Conservation (phyloP, 2,888 invertebrate genomes). For the Machimus rusticus region DNA sequence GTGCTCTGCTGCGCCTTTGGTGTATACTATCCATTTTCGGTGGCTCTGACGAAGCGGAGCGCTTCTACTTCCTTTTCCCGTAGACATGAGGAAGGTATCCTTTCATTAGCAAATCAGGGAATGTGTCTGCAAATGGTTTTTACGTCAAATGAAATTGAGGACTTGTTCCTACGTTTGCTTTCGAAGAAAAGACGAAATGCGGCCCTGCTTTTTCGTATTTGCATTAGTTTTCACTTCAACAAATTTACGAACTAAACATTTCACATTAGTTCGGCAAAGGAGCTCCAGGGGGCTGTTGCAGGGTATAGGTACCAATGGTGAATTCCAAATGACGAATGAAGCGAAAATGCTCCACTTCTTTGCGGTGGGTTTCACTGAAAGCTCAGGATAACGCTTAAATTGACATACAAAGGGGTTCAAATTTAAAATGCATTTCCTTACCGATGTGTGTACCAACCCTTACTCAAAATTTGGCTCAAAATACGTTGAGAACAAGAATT, state of each 20-base stretch:
- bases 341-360: slow-evolving; percentile 23
- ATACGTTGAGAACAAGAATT: not conserved
- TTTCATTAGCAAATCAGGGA: slow-evolving; percentile 35
- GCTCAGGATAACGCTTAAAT: not conserved
- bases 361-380: not conserved
- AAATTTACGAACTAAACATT: slow-evolving; percentile 38
- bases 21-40: not conserved
- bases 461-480: not conserved
- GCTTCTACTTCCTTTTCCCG: not conserved
- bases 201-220: slow-evolving; percentile 24
- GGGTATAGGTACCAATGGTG: not conserved
- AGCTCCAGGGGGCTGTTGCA: not conserved
- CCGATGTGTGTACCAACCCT: not conserved
- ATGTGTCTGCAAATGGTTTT: slow-evolving; percentile 36
- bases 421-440: slow-evolving; percentile 20
- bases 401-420: slow-evolving; percentile 5
- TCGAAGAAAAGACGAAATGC: slow-evolving; percentile 18
- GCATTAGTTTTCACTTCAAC: slow-evolving; percentile 39
- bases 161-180: not conserved
- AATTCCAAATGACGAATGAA: slow-evolving; percentile 35
- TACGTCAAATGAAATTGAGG: slow-evolving; percentile 32
- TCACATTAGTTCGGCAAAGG: slow-evolving; percentile 28
- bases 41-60: not conserved
- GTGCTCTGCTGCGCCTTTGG: not conserved
- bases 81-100: slow-evolving; percentile 3